Conservation (phyloP, 2,797 vertebrate species). For the Streptopelia turtur region DNA sequence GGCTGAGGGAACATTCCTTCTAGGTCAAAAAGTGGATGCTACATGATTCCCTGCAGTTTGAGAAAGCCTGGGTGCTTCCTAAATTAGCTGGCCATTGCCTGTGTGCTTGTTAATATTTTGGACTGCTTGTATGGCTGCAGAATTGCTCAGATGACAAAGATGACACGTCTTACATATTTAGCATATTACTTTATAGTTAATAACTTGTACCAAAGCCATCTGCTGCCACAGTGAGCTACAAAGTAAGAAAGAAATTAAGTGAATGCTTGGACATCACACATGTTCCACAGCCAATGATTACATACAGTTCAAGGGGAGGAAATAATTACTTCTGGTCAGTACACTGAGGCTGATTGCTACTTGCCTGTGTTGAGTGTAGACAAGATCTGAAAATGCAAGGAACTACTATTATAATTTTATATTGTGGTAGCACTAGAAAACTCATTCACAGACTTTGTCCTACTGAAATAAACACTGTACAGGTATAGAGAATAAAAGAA, state of each 20-base stretch:
- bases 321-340: neutral
- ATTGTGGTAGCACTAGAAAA: neutral
- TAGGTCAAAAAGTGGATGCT: slow-evolving; percentile 22
- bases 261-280: neutral
- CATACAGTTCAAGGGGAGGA: neutral
- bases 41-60: slow-evolving; percentile 35
- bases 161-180: neutral
- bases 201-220: neutral
- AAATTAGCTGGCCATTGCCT: slow-evolving; percentile 47
- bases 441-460: neutral
- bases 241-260: neutral
- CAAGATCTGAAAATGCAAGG: neutral
- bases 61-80: slow-evolving; percentile 43
- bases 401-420: neutral
- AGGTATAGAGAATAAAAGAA: neutral
- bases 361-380: neutral
- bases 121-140: neutral
- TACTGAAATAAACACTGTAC: neutral
- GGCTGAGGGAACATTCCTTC: slow-evolving; percentile 6
- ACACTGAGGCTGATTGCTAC: neutral
- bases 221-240: neutral
- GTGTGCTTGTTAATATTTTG: neutral
- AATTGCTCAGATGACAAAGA: neutral
- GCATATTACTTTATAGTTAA: neutral
- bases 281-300: neutral